These are phyloP conservation scores for Tiaroga cobitis DNA, from an alignment of 2,797 vertebrate genomes.

Conservation along the genomic window DNA sequence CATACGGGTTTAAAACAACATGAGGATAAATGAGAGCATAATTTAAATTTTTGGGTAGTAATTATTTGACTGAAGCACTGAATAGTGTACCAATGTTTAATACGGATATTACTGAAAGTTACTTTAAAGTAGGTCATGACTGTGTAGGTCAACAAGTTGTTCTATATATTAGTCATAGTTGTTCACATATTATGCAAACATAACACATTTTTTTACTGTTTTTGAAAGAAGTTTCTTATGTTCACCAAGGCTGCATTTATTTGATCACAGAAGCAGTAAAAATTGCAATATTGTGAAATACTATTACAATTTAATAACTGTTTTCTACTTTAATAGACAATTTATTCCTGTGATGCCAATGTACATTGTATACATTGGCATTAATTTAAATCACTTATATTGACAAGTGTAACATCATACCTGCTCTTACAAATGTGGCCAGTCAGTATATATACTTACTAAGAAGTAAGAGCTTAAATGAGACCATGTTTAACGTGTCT, in stretches of 20 bases:
- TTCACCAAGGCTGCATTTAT: neutral
- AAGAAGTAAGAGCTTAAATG: conserved; percentile 10
- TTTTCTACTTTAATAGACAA: neutral
- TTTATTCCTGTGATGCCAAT: neutral
- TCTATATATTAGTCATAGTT: neutral
- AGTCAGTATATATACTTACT: conserved; percentile 1
- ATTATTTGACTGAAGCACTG: neutral
- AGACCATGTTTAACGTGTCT: conserved; percentile 28
- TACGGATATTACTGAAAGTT: neutral
- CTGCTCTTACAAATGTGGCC: neutral
- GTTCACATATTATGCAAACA: neutral
- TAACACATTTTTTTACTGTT: neutral
- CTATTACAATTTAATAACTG: neutral
- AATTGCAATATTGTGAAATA: neutral
- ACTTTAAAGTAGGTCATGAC: neutral
- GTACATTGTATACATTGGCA: too few species aligned
- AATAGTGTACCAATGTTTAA: neutral
- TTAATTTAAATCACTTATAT: neutral
- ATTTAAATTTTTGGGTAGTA: neutral
- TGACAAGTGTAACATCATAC: neutral
- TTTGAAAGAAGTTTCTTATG: neutral
- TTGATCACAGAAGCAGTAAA: neutral
- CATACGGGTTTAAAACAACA: neutral
- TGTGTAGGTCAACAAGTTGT: neutral
- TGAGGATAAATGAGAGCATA: neutral